A percentile compares a stretch with the other conserved stretches of the same genome.
These are phyloP conservation scores for Drosophila nigrodunni DNA, from an alignment of 1,140 invertebrate genomes.

Conservation along the genomic window DNA sequence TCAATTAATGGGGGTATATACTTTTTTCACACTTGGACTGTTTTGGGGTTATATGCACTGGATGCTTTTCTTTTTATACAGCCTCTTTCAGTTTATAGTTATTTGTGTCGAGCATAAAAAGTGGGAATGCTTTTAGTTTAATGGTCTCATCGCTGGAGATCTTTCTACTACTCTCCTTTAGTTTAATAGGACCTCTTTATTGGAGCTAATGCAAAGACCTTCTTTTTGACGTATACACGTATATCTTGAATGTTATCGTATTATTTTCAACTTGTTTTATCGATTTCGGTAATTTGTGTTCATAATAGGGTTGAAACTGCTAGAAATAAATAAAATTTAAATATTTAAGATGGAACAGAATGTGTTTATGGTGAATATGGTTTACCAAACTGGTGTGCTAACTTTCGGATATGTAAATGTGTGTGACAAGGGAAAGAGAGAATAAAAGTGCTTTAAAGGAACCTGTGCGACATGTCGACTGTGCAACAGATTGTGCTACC, in stretches of 20 bases:
- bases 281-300: too few relatives aligned
- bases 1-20: constrained; percentile 1
- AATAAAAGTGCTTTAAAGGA: neutral
- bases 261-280: too few relatives aligned
- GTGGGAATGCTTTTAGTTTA: constrained; percentile 66
- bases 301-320: too few relatives aligned
- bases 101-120: neutral
- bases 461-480: neutral
- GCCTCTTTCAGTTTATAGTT: neutral
- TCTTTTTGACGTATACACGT: too few relatives aligned
- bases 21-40: constrained; percentile 11
- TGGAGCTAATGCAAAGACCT: neutral
- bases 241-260: too few relatives aligned
- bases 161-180: constrained; percentile 23
- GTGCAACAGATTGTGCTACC: constrained; percentile 8
- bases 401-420: constrained; percentile 20
- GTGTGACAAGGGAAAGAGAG: neutral
- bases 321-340: too few relatives aligned
- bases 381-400: neutral
- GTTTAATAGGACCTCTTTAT: constrained; percentile 2
- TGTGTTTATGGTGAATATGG: constrained; percentile 1
- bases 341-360: too few relatives aligned
- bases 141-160: constrained; percentile 32
- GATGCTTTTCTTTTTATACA: neutral
- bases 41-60: constrained; percentile 6